These are phyloP conservation scores for Diprion similis DNA, from an alignment of 1,140 invertebrate genomes.

Conservation along the genomic window DNA sequence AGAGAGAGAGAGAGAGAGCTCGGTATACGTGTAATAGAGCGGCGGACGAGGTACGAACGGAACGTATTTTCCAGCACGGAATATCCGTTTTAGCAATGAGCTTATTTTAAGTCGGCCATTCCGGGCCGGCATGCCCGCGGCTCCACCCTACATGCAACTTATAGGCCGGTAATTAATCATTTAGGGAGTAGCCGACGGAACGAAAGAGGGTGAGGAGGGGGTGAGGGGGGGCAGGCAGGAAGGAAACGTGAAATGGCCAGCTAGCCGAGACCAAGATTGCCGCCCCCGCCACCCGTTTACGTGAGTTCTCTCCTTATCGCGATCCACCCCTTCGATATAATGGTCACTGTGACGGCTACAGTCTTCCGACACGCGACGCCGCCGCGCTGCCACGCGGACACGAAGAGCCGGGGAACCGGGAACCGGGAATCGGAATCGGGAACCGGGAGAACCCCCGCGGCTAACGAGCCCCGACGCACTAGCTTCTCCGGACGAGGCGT, in stretches of 20 bases:
- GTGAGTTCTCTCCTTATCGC: slow-evolving; percentile 46
- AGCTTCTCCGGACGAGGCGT: background rate
- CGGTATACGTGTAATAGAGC: background rate
- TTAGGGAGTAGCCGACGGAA: slow-evolving; percentile 37
- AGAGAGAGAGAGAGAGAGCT: background rate
- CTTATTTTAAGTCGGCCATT: slow-evolving; percentile 41
- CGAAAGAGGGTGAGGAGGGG: slow-evolving; percentile 28
- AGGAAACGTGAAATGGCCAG: slow-evolving; percentile 57
- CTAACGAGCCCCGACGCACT: background rate
- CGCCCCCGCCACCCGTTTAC: slow-evolving; percentile 21
- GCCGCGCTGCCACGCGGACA: slow-evolving; percentile 24
- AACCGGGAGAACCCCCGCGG: too few relatives aligned
- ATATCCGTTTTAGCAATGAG: slow-evolving; percentile 57
- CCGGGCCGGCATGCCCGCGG: background rate
- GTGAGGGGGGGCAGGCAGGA: slow-evolving; percentile 34
- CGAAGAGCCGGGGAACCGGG: slow-evolving; percentile 7
- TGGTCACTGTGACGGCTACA: slow-evolving; percentile 60
- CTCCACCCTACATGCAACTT: slow-evolving; percentile 16
- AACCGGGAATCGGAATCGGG: background rate
- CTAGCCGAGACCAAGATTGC: slow-evolving; percentile 38
- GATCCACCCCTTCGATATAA: slow-evolving; percentile 58
- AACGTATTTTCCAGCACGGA: slow-evolving; percentile 37
- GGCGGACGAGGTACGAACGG: background rate
- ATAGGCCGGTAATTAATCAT: slow-evolving; percentile 60
- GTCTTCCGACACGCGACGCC: slow-evolving; percentile 55